phyloP scores from a whole-genome alignment of 2,888 invertebrate species.

The Venustoraphidia nigricollis region DNA sequence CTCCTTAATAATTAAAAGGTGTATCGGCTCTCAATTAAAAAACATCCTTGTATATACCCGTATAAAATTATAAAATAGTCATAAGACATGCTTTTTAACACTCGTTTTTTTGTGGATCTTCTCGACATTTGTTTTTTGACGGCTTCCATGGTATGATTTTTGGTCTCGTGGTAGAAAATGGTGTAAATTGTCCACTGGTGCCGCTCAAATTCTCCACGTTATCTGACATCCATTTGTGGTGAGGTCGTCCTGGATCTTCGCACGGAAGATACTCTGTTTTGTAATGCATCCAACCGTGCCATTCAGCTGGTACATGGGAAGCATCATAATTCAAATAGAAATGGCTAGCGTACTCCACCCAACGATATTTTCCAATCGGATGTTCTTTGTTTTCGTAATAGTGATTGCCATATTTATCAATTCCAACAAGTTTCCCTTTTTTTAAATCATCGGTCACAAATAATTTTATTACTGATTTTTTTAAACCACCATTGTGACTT shows the following conservation, averaged over 20 bases:
- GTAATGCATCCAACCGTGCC: slow-evolving; percentile 92
- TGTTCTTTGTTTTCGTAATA: slow-evolving; percentile 75
- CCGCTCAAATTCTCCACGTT: slow-evolving; percentile 69
- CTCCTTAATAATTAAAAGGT: too few species aligned
- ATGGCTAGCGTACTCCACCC: slow-evolving; percentile 69
- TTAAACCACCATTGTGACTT: too few species aligned
- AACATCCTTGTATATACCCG: too few species aligned
- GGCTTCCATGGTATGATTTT: slow-evolving; percentile 74
- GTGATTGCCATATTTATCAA: slow-evolving; percentile 76
- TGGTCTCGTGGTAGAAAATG: slow-evolving; percentile 69
- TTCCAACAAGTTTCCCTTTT: slow-evolving; percentile 59
- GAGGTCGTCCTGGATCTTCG: slow-evolving; percentile 50
- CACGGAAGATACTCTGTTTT: slow-evolving; percentile 38
- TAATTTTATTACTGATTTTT: too few species aligned
- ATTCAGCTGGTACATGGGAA: slow-evolving; percentile 81
- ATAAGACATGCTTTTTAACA: too few species aligned
- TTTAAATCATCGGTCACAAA: slow-evolving; percentile 51
- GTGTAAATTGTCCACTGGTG: slow-evolving; percentile 60
- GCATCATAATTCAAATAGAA: slow-evolving; percentile 54
- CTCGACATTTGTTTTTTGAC: not conserved
- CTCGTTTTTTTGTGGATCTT: too few species aligned
- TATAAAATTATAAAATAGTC: too few species aligned
- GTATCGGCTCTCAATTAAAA: too few species aligned
- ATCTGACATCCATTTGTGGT: slow-evolving; percentile 67
- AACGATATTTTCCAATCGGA: slow-evolving; percentile 76